These are phyloP conservation scores for Hydrocynus forskahlii DNA, from an alignment of 2,797 vertebrate species.

Conservation along the genomic window DNA sequence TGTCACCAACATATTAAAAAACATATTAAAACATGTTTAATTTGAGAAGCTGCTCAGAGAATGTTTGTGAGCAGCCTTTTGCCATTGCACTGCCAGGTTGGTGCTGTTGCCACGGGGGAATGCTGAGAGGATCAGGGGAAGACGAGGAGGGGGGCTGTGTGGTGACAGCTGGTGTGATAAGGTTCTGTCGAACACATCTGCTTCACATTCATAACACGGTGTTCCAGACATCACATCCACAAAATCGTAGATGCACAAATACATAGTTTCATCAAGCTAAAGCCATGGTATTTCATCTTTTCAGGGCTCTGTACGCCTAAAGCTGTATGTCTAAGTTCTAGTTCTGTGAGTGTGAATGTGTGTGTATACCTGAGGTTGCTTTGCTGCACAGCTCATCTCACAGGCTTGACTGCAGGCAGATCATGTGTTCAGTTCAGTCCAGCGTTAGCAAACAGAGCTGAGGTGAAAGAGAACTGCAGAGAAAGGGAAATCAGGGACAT, in stretches of 20 bases:
- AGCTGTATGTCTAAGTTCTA: background rate
- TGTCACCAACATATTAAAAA: background rate
- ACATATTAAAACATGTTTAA: background rate
- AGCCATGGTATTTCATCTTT: background rate
- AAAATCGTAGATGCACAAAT: background rate
- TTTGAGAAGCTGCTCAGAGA: too few species aligned
- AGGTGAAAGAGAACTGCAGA: conserved; percentile 11
- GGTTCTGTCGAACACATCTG: conserved; percentile 23
- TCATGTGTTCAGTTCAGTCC: conserved; percentile 12
- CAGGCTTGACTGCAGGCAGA: background rate
- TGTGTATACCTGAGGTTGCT: background rate
- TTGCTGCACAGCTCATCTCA: background rate
- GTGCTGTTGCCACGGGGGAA: conserved; percentile 29
- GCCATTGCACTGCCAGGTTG: background rate
- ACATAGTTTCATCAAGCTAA: background rate
- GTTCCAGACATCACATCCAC: background rate
- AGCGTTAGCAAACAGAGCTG: background rate
- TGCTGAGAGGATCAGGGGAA: conserved; percentile 22
- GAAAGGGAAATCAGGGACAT: background rate
- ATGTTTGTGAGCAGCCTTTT: background rate
- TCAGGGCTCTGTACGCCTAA: background rate
- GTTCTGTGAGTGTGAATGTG: background rate
- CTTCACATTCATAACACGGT: background rate
- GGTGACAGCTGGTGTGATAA: conserved; percentile 32
- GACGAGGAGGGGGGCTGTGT: background rate